Conservation (phyloP, 2,113 vertebrate genomes). For the Urocitellus parryii region DNA sequence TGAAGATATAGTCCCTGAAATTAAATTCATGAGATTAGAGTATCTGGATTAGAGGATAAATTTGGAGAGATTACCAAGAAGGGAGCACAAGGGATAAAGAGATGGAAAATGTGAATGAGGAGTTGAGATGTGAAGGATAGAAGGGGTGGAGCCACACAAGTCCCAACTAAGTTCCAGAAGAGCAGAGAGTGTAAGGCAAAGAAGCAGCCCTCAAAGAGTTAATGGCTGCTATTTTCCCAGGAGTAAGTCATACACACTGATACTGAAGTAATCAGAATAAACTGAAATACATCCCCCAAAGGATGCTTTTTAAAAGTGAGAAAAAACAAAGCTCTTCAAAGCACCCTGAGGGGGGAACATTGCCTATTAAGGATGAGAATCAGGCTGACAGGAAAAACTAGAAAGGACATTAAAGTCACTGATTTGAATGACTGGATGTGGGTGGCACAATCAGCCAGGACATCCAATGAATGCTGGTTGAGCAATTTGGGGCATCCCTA, state of each 20-base stretch:
- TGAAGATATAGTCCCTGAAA: background rate
- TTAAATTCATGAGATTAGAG: background rate
- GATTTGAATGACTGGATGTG: background rate
- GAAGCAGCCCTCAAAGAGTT: background rate
- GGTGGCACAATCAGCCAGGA: background rate
- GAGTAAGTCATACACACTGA: background rate
- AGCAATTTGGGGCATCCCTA: rapidly evolving
- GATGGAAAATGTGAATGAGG: background rate
- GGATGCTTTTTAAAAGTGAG: background rate
- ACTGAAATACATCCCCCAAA: background rate
- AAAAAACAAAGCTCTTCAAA: background rate
- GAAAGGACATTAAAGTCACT: background rate
- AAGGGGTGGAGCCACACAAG: rapidly evolving
- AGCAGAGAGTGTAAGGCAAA: background rate
- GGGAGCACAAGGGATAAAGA: background rate
- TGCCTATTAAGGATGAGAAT: background rate
- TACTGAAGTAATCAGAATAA: background rate
- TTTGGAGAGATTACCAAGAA: background rate
- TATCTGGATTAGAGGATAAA: background rate
- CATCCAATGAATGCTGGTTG: too few species aligned
- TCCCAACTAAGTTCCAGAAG: background rate
- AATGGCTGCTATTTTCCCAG: background rate
- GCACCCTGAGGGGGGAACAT: background rate
- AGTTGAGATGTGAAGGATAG: background rate
- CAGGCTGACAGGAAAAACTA: background rate